phyloP scores from a whole-genome alignment of 2,113 vertebrate genomes.

The Pogonocichla stellata region DNA sequence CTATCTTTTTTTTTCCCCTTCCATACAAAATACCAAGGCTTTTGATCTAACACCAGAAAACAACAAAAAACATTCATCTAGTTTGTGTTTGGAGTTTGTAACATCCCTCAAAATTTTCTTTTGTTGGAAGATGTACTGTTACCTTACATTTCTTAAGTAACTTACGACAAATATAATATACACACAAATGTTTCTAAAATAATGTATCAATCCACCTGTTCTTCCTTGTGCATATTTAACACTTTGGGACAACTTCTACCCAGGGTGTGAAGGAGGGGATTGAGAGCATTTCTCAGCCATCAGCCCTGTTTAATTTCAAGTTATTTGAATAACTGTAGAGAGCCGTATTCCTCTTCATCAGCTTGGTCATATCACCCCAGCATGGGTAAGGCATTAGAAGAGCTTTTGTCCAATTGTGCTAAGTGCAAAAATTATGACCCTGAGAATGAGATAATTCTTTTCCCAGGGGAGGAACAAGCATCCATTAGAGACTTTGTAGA shows the following conservation, averaged over 20 bases:
- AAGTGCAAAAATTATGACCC: not conserved
- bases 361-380: not conserved
- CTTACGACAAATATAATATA: not conserved
- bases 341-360: not conserved
- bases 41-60: constrained; percentile 27
- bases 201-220: not conserved
- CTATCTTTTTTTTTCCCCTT: not conserved
- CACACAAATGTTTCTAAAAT: not conserved
- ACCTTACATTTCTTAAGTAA: constrained; percentile 15
- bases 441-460: not conserved
- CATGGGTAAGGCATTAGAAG: not conserved
- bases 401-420: not conserved
- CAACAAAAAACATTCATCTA: not conserved
- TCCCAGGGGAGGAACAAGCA: not conserved
- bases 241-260: not conserved
- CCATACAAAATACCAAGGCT: constrained; percentile 4
- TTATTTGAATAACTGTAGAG: not conserved
- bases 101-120: not conserved
- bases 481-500: not conserved
- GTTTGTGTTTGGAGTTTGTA: not conserved
- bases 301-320: not conserved
- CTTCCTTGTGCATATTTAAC: not conserved
- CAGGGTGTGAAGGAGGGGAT: not conserved
- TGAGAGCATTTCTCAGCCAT: not conserved
- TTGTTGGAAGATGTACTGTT: not conserved